Base-by-base conservation (phyloP, 2,888 invertebrate species). In the Cheilosia vulpina region DNA sequence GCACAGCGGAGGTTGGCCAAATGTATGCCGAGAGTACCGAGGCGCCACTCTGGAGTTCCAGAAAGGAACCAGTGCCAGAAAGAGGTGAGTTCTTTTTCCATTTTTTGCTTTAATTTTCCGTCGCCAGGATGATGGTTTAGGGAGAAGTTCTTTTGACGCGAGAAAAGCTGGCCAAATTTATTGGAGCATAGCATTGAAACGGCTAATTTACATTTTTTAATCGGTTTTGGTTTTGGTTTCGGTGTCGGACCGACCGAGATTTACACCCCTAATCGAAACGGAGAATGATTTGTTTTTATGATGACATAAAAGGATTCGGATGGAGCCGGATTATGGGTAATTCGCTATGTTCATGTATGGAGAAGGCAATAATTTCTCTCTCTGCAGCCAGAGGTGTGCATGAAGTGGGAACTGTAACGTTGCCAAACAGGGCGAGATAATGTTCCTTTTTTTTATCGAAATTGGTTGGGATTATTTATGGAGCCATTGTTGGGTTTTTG, bases 21-120 rank as follows among this genome's bases (percentile, higher is more conserved):
- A 87, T 88, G 72, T 89, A 89, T 85, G 85, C 87, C 27, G 89
- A 89, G 77, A 87, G 85, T 69, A 87, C 89, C 6, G 89, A 89
- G 77, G 88, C 88, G 63, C 87, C 87, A 27, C 82, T 89, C 19
- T 88, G 88, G 87, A 88, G 87, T 76, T 87, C 89, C 60, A 87
- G 89, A 75, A 89, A 89, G 65, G 89, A 89, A 68, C 89, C 89
- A 17, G 88, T 89, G 69, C 89, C 89, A 60, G 89, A 89, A 87
- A 85, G 89, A 87, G 89, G 89, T 89, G 79, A 87, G 84, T 77
- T 63, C 63, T 72, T 71, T 53, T 47, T 24, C 9, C 17, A 9
- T 27, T 57, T 43, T 50, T 50, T 13, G 31, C 11, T 58, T 19
- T 15, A n/a, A n/a, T 68, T 21, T 4, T 11, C 11, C 11, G 27